These are phyloP conservation scores for Cloeon dipterum DNA, from an alignment of 2,888 invertebrate species.

Conservation along the genomic window DNA sequence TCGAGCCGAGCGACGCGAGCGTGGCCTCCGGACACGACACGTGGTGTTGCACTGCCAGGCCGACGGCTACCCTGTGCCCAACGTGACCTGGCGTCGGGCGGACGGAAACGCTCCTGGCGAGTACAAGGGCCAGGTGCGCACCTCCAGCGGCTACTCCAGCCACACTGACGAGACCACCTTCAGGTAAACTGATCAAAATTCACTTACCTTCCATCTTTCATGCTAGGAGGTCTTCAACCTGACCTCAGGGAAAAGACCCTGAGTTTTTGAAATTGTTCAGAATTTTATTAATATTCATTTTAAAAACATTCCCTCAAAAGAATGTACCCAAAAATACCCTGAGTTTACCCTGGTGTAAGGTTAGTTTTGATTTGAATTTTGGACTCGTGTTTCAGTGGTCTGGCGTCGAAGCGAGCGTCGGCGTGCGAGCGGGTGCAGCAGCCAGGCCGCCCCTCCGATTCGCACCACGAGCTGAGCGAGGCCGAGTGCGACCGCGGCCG, in stretches of 20 bases:
- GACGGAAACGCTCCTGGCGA: constrained; percentile 50
- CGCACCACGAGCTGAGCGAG: constrained; percentile 18
- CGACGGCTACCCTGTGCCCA: constrained; percentile 75
- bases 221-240: too few species aligned
- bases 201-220: too few species aligned
- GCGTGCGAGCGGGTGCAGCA: constrained; percentile 65
- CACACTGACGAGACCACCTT: constrained; percentile 71
- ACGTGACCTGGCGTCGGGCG: constrained; percentile 73
- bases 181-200: too few species aligned
- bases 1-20: constrained; percentile 64
- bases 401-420: constrained; percentile 23
- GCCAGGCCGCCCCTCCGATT: constrained; percentile 67
- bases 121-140: constrained; percentile 59
- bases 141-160: constrained; percentile 59
- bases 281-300: too few species aligned
- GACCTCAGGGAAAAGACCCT: too few species aligned
- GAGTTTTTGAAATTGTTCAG: too few species aligned
- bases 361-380: too few species aligned
- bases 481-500: constrained; percentile 21
- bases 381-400: constrained; percentile 2
- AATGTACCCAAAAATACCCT: too few species aligned
- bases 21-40: constrained; percentile 62
- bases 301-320: too few species aligned
- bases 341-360: too few species aligned
- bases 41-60: constrained; percentile 73